Conservation (phyloP, 2,113 vertebrate genomes). For the Trichomycterus rosablanca region DNA sequence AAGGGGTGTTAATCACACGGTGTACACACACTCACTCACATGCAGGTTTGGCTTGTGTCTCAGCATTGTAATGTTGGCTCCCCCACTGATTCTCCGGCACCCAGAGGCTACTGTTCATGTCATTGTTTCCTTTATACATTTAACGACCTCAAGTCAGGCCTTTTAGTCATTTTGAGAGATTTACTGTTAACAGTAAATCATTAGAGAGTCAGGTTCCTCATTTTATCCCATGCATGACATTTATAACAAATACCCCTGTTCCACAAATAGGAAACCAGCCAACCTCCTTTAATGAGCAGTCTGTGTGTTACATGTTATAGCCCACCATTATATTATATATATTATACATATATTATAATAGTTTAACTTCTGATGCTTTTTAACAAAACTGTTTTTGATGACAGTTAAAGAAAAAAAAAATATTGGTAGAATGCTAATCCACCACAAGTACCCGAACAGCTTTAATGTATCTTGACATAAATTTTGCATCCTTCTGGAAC, state of each 20-base stretch:
- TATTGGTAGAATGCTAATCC: too few relatives aligned
- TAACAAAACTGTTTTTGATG: too few relatives aligned
- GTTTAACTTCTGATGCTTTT: too few relatives aligned
- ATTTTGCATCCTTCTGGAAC: too few relatives aligned
- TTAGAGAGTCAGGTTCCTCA: constrained; percentile 8
- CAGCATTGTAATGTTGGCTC: constrained; percentile 17
- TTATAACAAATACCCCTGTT: neutral
- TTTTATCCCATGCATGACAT: neutral
- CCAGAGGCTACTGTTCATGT: constrained; percentile 23
- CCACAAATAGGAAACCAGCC: neutral
- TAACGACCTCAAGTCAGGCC: neutral
- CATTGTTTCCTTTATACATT: constrained; percentile 15
- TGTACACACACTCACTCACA: neutral
- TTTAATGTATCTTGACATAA: too few relatives aligned
- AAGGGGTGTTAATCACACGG: too few relatives aligned
- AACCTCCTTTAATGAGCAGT: too few relatives aligned
- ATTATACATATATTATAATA: too few relatives aligned
- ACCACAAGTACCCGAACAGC: too few relatives aligned
- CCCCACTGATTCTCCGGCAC: neutral
- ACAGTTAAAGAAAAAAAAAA: too few relatives aligned
- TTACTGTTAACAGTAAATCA: constrained; percentile 32
- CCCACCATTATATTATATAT: too few relatives aligned
- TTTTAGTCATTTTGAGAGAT: constrained; percentile 15
- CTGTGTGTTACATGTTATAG: too few relatives aligned
- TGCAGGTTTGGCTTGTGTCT: neutral